These are phyloP conservation scores for Eupleurogrammus muticus DNA, from an alignment of 2,797 vertebrate genomes.

Conservation along the genomic window DNA sequence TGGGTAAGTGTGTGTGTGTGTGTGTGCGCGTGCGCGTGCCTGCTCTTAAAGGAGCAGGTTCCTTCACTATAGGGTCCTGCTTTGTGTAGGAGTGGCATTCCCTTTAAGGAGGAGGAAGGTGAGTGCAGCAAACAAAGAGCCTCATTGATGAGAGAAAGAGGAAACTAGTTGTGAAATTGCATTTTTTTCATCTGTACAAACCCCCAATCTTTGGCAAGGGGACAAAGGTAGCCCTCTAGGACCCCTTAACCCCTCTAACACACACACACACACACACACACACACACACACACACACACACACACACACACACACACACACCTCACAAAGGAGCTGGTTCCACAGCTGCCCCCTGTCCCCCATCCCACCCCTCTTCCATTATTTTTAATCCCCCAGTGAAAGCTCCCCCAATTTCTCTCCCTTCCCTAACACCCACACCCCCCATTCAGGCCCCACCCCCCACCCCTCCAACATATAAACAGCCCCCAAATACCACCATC, in stretches of 20 bases:
- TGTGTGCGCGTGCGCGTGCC: slow-evolving; percentile 4
- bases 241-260: slow-evolving; percentile 64
- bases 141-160: slow-evolving; percentile 59
- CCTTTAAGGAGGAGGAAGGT: slow-evolving; percentile 76
- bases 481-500: slow-evolving; percentile 15
- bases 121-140: slow-evolving; percentile 77
- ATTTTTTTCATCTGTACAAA: slow-evolving; percentile 59
- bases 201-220: slow-evolving; percentile 71
- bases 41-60: slow-evolving; percentile 72
- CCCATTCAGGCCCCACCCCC: slow-evolving; percentile 3
- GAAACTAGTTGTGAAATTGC: slow-evolving; percentile 59
- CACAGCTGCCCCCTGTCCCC: slow-evolving; percentile 82
- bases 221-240: slow-evolving; percentile 82
- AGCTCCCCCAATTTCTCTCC: slow-evolving; percentile 52
- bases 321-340: slow-evolving; percentile 74
- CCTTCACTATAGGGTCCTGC: slow-evolving; percentile 52
- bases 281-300: slow-evolving; percentile 28
- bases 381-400: slow-evolving; percentile 84
- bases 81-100: slow-evolving; percentile 62
- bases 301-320: slow-evolving; percentile 31
- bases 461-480: slow-evolving; percentile 14
- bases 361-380: slow-evolving; percentile 67
- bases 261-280: slow-evolving; percentile 30
- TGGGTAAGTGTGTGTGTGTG: no score
- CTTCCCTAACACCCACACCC: slow-evolving; percentile 34